phyloP scores from a whole-genome alignment of 2,113 vertebrate species.

The Thalassoma bifasciatum region DNA sequence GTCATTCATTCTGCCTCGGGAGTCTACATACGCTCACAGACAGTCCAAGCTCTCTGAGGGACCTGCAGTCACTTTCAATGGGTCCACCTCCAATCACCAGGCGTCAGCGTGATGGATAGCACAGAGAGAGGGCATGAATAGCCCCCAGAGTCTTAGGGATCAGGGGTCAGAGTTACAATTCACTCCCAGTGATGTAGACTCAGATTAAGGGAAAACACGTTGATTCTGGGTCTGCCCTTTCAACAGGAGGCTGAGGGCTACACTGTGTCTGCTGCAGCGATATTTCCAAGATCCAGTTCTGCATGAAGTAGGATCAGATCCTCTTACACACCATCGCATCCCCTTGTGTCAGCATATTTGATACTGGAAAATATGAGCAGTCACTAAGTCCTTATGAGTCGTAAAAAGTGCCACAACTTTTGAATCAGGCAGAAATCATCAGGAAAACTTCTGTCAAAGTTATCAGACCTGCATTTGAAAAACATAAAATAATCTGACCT shows the following conservation, averaged over 20 bases:
- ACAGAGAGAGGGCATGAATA: constrained; percentile 35
- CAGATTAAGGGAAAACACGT: constrained; percentile 31
- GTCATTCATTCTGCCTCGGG: constrained; percentile 13
- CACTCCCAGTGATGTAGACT: constrained; percentile 44
- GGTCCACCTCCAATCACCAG: constrained; percentile 46
- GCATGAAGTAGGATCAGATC: constrained; percentile 14
- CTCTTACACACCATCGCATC: not conserved
- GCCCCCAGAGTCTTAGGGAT: constrained; percentile 51
- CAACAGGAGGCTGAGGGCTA: constrained; percentile 14
- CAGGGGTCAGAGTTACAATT: constrained; percentile 47
- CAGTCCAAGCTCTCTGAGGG: constrained; percentile 4
- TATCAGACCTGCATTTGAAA: constrained; percentile 20
- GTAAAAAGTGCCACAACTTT: no score
- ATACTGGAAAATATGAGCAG: constrained; percentile 8
- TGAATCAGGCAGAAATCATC: constrained; percentile 1
- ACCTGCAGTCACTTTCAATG: constrained; percentile 22
- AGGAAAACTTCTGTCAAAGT: constrained; percentile 10
- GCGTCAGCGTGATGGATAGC: constrained; percentile 53
- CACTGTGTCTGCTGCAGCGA: not conserved
- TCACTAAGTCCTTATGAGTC: not conserved
- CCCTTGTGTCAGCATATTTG: not conserved
- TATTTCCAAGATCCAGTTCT: constrained; percentile 12
- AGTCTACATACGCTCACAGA: constrained; percentile 14
- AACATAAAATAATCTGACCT: not conserved
- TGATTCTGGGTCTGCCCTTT: constrained; percentile 41